Base-by-base conservation (phyloP, 2,113 vertebrate species). In the Pygoscelis antarcticus region DNA sequence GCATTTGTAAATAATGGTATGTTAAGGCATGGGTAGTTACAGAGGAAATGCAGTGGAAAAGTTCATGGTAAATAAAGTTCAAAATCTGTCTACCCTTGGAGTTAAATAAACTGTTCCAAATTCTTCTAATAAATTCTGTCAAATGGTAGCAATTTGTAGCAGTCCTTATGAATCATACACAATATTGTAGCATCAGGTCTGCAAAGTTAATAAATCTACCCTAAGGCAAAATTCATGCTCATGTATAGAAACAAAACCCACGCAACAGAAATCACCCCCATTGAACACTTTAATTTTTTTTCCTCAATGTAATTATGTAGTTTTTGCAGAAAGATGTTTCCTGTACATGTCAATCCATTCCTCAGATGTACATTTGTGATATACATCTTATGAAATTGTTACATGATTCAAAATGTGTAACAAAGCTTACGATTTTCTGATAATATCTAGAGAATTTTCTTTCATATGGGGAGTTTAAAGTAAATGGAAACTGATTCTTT, bases 101-200 rank as follows among this genome's bases (percentile, higher is more conserved):
- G 46, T 93, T 91, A 83, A 82, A 84, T 65, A 78, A 90, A 78
- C 32, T 46, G 7, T 42, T 93, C 15, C 30, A 91, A 77, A 81
- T 44, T 66, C 7, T n/a, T 78, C 42, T 76, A 44, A 96, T 69
- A 86, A 93, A 68, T 72, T 86, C 27, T 86, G 23, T 90, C 84
- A 94, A 62, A 80, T n/a, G 20, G 18, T 52, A 77, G 32, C 11
- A 83, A 52, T 80, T 81, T 94, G 44, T 61, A 69, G n/a, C 11
- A 90, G 23, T 74, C 65, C 10, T 61, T 60, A 19, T 58, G 51
- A 82, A 60, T 32, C 19, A 47, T 23, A 58, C 20, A n/a, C 34
- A 93, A 16, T 87, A 76, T 11, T 83, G 52, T 23, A 92, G 6
- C 4, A 30, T 66, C 11, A 34, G 25, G 29, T 49, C 46, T 62